phyloP scores from a whole-genome alignment of 2,113 vertebrate genomes.

The Chaetura pelagica region DNA sequence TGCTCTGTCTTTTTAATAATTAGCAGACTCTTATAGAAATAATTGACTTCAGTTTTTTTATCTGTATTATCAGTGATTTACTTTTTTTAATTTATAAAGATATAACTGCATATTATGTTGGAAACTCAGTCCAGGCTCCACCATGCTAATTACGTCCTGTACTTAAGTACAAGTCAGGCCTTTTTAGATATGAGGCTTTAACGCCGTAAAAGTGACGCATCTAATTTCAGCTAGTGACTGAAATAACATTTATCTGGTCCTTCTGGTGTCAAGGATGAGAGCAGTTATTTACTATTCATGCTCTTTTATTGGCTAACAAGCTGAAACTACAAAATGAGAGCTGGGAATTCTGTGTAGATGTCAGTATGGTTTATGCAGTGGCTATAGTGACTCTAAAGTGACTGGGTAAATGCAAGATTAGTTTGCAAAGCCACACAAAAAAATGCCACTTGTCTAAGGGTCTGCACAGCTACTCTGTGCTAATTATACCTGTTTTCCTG shows the following conservation, averaged over 20 bases:
- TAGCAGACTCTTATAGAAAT: not conserved
- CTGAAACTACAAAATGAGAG: not conserved
- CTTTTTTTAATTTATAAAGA: not conserved
- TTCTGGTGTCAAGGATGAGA: not conserved
- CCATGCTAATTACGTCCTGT: not conserved
- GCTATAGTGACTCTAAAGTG: not conserved
- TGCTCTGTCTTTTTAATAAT: not conserved
- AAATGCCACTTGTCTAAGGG: rapidly evolving
- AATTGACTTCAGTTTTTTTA: not conserved
- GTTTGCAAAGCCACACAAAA: not conserved
- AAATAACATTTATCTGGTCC: not conserved
- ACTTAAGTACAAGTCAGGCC: not conserved
- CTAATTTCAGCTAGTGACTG: not conserved
- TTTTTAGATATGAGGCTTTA: not conserved
- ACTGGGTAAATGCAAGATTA: not conserved
- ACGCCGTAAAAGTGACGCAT: not conserved
- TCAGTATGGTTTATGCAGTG: not conserved
- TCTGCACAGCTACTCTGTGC: not conserved
- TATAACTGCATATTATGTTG: not conserved
- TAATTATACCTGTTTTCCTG: not conserved
- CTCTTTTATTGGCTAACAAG: not conserved
- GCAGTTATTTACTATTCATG: not conserved
- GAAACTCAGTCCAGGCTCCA: not conserved
- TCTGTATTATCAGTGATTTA: not conserved
- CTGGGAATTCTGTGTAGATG: not conserved